Conservation (phyloP, 2,888 invertebrate species). For the Eupeodes luniger region DNA sequence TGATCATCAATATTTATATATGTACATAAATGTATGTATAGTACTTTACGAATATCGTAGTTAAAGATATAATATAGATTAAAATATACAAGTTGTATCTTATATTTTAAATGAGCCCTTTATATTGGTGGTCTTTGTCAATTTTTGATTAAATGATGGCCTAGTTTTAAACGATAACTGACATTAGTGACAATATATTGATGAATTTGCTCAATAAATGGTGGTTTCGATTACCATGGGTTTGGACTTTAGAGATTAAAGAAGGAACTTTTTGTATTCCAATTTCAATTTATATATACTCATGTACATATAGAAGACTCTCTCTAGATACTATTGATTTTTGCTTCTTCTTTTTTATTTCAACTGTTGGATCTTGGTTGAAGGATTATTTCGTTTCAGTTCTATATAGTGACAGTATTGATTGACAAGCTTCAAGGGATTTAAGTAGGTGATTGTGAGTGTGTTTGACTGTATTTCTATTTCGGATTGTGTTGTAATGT, state of each 20-base stretch:
- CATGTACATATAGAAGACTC: too few relatives aligned
- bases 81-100: background rate
- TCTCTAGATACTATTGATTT: too few relatives aligned
- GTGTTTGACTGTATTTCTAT: too few relatives aligned
- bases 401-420: too few relatives aligned
- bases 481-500: too few relatives aligned
- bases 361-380: too few relatives aligned
- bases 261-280: background rate
- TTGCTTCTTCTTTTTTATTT: too few relatives aligned
- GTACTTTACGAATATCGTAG: background rate
- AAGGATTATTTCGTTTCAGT: too few relatives aligned
- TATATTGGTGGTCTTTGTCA: constrained; percentile 1
- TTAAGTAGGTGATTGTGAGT: too few relatives aligned
- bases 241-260: background rate
- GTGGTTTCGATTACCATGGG: background rate
- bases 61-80: too few relatives aligned
- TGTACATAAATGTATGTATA: background rate
- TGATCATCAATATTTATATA: background rate
- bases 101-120: constrained; percentile 14
- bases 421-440: too few relatives aligned
- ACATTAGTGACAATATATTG: background rate
- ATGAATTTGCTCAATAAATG: background rate
- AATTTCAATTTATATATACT: too few relatives aligned
- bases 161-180: constrained; percentile 6
- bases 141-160: constrained; percentile 9